phyloP scores from a whole-genome alignment of 2,797 vertebrate species.

The Sebastes matsubarae region DNA sequence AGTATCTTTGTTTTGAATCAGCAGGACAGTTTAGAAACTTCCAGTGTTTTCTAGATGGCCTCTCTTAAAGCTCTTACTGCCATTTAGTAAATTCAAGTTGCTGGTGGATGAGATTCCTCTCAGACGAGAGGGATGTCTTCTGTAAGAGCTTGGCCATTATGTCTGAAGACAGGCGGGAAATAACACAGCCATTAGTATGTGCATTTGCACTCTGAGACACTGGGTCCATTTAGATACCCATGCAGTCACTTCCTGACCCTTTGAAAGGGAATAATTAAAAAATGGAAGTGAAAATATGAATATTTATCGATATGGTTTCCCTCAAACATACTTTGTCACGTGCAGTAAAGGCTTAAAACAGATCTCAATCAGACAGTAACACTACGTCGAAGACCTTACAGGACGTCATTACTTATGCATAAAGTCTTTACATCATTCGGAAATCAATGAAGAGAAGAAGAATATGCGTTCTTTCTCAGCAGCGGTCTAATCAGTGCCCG shows the following conservation, averaged over 20 bases:
- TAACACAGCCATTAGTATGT: constrained; percentile 66
- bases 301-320: constrained; percentile 16
- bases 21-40: constrained; percentile 18
- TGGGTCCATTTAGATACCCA: constrained; percentile 53
- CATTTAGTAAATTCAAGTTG: constrained; percentile 38
- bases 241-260: constrained; percentile 44
- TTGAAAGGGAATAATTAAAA: constrained; percentile 35
- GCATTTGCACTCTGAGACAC: constrained; percentile 53
- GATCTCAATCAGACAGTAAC: not conserved
- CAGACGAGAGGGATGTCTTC: constrained; percentile 23
- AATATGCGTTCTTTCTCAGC: constrained; percentile 9
- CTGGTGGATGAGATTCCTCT: constrained; percentile 18
- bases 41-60: constrained; percentile 4
- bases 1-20: not conserved
- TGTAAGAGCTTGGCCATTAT: constrained; percentile 64
- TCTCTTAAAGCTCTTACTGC: constrained; percentile 37
- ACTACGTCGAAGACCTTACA: not conserved
- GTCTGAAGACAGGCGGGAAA: constrained; percentile 54
- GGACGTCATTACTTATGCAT: constrained; percentile 16
- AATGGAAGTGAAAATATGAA: constrained; percentile 36
- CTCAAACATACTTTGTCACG: not conserved
- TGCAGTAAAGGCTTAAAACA: not conserved
- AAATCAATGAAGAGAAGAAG: constrained; percentile 54
- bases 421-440: constrained; percentile 16
- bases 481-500: constrained; percentile 58